Base-by-base conservation (phyloP, 2,113 vertebrate species). In the Anarrhichthys ocellatus region DNA sequence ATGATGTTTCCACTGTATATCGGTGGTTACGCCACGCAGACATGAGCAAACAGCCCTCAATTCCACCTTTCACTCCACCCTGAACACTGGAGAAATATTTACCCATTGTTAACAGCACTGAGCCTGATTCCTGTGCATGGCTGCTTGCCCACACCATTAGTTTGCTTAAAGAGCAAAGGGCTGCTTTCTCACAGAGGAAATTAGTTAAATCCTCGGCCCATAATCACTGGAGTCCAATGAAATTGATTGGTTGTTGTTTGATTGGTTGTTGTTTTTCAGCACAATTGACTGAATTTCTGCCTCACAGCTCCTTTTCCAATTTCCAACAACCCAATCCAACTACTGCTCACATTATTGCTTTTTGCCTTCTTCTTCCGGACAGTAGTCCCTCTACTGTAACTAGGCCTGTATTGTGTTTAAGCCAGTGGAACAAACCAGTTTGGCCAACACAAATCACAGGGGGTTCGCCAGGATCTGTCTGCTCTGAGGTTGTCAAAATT, bases 191-290 rank as follows among this genome's bases (percentile, higher is more conserved):
- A 73, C 83, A 87, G 84, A 84, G 87, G 76, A 88, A 78, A 87
- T 89, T 81, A 83, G 69, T 50, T 44, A 69, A 81, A 66, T 87
- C 80, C 62, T 81, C 62, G 48, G 77, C 52, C 76, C 81, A 88
- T 83, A 88, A 83, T 86, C 64, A 89, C 74, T 76, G 46, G 13
- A 81, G 62, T 81, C 83, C 73, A 81, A 76, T 74, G 69, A 67
- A 92, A 83, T 85, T 85, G 84, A 83, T 78, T 76, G 56, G 64
- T 73, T 73, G 77, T 77, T 86, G 74, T 85, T 82, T 85, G 84
- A 83, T 78, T 76, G 56, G 64, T 73, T 73, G 77, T 77, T 86
- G 74, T 85, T 82, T 85, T 85, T 69, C 32, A 20, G 22, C 13
- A 32, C 59, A 14, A 67, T 52, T 65, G 32, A 44, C 20, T 54